Evolutionary conservation across 1,140 invertebrate genomes (phyloP).

Genomic region (Nasonia giraulti): DNA sequence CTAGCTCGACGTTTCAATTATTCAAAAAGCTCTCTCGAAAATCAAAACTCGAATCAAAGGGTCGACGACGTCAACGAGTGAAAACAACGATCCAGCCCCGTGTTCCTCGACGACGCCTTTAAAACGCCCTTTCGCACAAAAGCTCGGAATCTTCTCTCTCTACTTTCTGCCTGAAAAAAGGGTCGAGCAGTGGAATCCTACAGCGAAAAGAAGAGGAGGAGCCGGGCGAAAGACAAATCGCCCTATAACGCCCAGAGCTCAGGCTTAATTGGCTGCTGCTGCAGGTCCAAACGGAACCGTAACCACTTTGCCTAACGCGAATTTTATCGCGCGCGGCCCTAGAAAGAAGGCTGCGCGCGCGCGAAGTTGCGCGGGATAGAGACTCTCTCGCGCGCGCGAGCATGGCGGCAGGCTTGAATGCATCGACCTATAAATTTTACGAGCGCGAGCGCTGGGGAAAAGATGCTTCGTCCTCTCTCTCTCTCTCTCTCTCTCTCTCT

Average conservation of each 20-base stretch:
- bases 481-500: not conserved
- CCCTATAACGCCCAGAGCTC: slow-evolving; percentile 59
- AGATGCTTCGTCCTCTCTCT: slow-evolving; percentile 50
- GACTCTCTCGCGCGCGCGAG: not conserved
- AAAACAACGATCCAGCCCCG: no score
- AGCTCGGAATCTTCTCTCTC: no score
- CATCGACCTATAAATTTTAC: slow-evolving; percentile 65
- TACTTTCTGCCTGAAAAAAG: not conserved
- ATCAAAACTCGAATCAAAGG: no score
- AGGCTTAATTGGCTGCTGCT: slow-evolving; percentile 64
- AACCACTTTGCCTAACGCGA: slow-evolving; percentile 66
- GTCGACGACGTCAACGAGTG: no score
- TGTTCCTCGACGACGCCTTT: no score
- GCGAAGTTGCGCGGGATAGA: not conserved
- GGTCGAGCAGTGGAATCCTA: not conserved
- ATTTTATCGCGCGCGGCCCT: slow-evolving; percentile 62
- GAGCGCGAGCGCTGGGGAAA: slow-evolving; percentile 51
- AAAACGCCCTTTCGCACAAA: no score
- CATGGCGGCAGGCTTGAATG: slow-evolving; percentile 54
- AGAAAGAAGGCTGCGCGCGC: not conserved
- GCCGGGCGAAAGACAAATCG: slow-evolving; percentile 63
- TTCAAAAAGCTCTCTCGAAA: no score
- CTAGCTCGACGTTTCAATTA: no score
- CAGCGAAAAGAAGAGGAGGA: slow-evolving; percentile 32
- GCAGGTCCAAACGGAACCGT: slow-evolving; percentile 59